A percentile compares a stretch with the other conserved stretches of the same genome.
phyloP scores from a whole-genome alignment of 2,888 invertebrate species.

The Parnassius glacialis region DNA sequence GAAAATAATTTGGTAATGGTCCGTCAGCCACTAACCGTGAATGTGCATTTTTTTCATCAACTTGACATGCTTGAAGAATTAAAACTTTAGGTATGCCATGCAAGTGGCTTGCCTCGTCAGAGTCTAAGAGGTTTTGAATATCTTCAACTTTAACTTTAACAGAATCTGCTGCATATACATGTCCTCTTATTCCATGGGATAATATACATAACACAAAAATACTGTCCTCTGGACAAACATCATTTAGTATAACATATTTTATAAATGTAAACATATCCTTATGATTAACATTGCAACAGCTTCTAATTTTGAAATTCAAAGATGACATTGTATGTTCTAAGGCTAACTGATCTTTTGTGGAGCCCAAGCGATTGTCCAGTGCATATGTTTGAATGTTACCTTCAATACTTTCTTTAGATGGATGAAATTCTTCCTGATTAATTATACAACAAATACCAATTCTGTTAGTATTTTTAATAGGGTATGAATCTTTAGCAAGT shows the following conservation, averaged over 20 bases:
- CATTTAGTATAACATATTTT: constrained; percentile 47
- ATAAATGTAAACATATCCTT: constrained; percentile 55
- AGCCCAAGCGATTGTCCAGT: constrained; percentile 53
- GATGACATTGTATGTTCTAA: constrained; percentile 57
- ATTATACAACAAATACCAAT: constrained; percentile 68
- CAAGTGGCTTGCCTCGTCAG: constrained; percentile 49
- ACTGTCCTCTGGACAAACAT: constrained; percentile 55
- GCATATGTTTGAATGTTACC: constrained; percentile 33
- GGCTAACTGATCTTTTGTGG: constrained; percentile 50
- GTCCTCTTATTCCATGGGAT: constrained; percentile 68
- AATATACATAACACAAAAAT: constrained; percentile 69
- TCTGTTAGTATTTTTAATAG: constrained; percentile 55
- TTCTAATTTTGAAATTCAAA: constrained; percentile 60
- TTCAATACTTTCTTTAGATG: constrained; percentile 58
- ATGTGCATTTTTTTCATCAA: constrained; percentile 41
- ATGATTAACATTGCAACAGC: constrained; percentile 51
- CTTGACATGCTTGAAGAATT: constrained; percentile 70
- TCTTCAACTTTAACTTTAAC: constrained; percentile 64
- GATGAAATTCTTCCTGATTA: constrained; percentile 67
- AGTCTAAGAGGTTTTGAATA: constrained; percentile 62
- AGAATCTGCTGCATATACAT: constrained; percentile 67
- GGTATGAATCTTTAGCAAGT: constrained; percentile 45
- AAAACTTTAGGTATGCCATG: constrained; percentile 63
- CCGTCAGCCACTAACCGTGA: constrained; percentile 53
- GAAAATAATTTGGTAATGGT: constrained; percentile 40